Evolutionary conservation across 1,140 invertebrate species (phyloP).

Genomic region (Diploscapter pachys): DNA sequence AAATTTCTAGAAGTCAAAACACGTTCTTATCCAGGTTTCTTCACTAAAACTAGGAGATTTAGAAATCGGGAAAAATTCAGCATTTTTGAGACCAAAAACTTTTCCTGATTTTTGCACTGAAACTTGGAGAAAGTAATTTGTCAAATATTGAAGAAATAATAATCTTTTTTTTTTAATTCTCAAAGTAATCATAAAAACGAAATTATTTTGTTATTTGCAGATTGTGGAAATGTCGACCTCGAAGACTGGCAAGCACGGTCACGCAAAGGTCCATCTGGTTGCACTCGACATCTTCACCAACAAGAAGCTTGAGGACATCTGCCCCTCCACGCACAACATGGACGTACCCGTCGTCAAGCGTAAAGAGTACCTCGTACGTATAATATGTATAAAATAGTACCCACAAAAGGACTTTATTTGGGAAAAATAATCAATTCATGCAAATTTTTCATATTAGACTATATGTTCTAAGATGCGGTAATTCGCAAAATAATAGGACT

Average conservation of each 20-base stretch:
- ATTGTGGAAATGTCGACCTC: slow-evolving; percentile 99
- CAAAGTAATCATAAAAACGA: not conserved
- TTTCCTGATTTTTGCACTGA: not conserved
- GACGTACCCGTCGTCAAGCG: slow-evolving; percentile 95
- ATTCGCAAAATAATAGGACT: not conserved
- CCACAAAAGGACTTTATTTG: too few relatives aligned
- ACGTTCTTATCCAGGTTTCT: too few relatives aligned
- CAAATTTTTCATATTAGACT: too few relatives aligned
- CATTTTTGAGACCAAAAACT: not conserved
- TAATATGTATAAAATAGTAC: too few relatives aligned
- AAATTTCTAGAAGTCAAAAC: not conserved
- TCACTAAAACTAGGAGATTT: not conserved
- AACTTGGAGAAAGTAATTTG: not conserved
- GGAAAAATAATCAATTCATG: too few relatives aligned
- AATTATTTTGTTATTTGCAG: slow-evolving; percentile 67
- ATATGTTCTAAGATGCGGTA: too few relatives aligned
- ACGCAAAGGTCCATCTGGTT: slow-evolving; percentile 95
- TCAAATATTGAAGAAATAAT: too few relatives aligned
- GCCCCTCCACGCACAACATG: slow-evolving; percentile 99
- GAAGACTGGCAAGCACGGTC: slow-evolving; percentile 98
- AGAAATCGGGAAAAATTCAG: slow-evolving; percentile 2
- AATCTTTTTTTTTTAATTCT: too few relatives aligned
- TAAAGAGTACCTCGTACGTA: slow-evolving; percentile 72
- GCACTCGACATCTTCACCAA: slow-evolving; percentile 95
- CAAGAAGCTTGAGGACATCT: slow-evolving; percentile 98